These are phyloP conservation scores for Leptopilina myrica DNA, from an alignment of 2,888 invertebrate genomes.

Conservation along the genomic window DNA sequence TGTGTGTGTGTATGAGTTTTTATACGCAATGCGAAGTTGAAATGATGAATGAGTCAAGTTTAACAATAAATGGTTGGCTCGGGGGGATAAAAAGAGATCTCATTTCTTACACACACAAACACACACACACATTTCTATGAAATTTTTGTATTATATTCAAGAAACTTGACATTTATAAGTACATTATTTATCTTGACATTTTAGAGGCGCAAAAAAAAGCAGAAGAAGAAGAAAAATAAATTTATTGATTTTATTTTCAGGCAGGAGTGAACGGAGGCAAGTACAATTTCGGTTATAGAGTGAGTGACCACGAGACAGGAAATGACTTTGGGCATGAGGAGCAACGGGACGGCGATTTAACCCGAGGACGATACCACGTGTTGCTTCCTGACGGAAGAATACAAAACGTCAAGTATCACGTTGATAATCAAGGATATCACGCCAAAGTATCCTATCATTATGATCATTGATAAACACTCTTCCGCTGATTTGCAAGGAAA, in stretches of 20 bases:
- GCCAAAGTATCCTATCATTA: conserved; percentile 84
- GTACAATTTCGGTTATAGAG: conserved; percentile 83
- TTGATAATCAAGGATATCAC: conserved; percentile 87
- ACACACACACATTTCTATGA: background rate
- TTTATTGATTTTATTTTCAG: conserved; percentile 73
- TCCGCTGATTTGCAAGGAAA: no score
- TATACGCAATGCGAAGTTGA: background rate
- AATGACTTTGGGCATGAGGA: conserved; percentile 89
- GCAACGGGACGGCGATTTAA: conserved; percentile 82
- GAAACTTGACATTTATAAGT: conserved; percentile 9
- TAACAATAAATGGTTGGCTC: conserved; percentile 15
- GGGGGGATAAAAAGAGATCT: conserved; percentile 3
- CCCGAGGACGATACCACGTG: conserved; percentile 87
- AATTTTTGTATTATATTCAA: background rate
- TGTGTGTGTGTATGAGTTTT: background rate
- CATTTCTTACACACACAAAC: background rate
- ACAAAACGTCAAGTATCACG: conserved; percentile 87
- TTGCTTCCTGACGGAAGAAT: conserved; percentile 87
- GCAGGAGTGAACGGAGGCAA: conserved; percentile 78
- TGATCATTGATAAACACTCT: background rate
- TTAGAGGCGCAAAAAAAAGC: background rate
- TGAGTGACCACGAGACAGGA: conserved; percentile 84
- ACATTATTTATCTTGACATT: conserved; percentile 22
- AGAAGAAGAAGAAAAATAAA: background rate
- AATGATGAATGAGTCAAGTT: conserved; percentile 32